Evolutionary conservation across 2,888 invertebrate species (phyloP), one percentile per base, ranked within the genome.

Genomic region (Mythimna albipuncta): DNA sequence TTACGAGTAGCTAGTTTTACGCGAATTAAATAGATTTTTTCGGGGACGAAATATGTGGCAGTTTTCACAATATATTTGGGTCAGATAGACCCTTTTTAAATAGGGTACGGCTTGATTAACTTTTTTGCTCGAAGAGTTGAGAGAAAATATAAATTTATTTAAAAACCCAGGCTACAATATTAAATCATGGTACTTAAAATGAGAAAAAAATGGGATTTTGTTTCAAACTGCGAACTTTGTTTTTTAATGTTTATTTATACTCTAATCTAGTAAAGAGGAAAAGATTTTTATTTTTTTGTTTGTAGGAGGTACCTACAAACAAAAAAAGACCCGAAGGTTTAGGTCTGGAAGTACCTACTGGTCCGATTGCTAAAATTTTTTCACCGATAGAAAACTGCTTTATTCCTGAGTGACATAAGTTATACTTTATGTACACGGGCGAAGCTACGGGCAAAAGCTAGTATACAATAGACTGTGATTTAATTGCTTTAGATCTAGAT

Each of bases 1-100:
- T 79, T 75, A 69, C 55, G 10, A 54, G 7, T 5, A 35, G 35
- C 64, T 58, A 54, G 64, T 72, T 85, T 72, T 75, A 70, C 50
- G 21, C 13, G 19, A 59, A 44, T 61, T 68, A 16, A 74, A 76
- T 61, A 57, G 75, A 57, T 44, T 73, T 67, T 65, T 66, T 59
- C 5, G 26, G n/a, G 32, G 35, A 21, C 32, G 47, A 65, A n/a
- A 11, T 59, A 63, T 62, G 50, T 32, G 44, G 66, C 55, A 41
- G 26, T 61, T 61, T 54, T 52, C 52, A 44, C 11, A 55, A 77
- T 69, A 69, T 77, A 57, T 64, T 81, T 35, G 57, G 76, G 50
- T 66, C 26, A 2, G 9, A 57, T n/a, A 10, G 13, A 44, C 52
- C 61, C 13, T 81, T 61, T 67, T 57, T 11, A 47, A 54, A 13